Percentiles rank a stretch among this genome's conserved stretches.
Evolutionary conservation across 1,140 invertebrate species (phyloP).

Genomic region (Drosophila pachea): DNA sequence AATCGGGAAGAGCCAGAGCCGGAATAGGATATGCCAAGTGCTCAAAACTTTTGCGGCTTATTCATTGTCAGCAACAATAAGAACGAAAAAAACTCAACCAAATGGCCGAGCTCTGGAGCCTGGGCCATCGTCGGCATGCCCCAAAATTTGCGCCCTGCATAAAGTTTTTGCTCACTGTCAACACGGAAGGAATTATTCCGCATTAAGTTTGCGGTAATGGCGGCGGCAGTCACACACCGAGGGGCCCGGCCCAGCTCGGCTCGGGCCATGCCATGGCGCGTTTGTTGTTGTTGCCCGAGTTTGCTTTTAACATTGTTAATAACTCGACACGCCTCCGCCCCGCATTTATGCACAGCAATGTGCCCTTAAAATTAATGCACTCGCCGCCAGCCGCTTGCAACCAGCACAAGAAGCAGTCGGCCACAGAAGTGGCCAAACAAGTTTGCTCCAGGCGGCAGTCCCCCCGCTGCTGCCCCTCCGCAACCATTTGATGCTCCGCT

Average conservation of each 20-base stretch:
- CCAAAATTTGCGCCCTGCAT: conserved; percentile 56
- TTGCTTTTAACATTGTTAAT: conserved; percentile 77
- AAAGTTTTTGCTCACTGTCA: conserved; percentile 75
- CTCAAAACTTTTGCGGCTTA: conserved; percentile 72
- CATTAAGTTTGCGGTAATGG: conserved; percentile 76
- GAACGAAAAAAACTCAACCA: conserved; percentile 20
- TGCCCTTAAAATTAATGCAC: conserved; percentile 76
- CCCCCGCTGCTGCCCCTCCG: conserved; percentile 3
- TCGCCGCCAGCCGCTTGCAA: conserved; percentile 38
- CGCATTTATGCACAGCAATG: conserved; percentile 74
- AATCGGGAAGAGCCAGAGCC: conserved; percentile 18
- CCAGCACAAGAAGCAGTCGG: conserved; percentile 11
- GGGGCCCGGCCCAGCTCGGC: conserved; percentile 13
- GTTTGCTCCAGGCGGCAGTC: conserved; percentile 27
- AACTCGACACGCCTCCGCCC: conserved; percentile 64
- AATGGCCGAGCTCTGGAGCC: conserved; percentile 9
- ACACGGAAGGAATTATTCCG: conserved; percentile 76
- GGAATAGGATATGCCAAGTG: conserved; percentile 75
- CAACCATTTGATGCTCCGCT: conserved; percentile 19
- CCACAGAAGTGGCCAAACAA: conserved; percentile 66
- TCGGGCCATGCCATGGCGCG: conserved; percentile 12
- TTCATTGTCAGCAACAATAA: conserved; percentile 71
- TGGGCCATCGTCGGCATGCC: conserved; percentile 9
- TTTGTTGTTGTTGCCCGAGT: conserved; percentile 52
- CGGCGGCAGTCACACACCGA: conserved; percentile 50